Base-by-base conservation (phyloP, 2,113 vertebrate genomes). In the Urocolius indicus region DNA sequence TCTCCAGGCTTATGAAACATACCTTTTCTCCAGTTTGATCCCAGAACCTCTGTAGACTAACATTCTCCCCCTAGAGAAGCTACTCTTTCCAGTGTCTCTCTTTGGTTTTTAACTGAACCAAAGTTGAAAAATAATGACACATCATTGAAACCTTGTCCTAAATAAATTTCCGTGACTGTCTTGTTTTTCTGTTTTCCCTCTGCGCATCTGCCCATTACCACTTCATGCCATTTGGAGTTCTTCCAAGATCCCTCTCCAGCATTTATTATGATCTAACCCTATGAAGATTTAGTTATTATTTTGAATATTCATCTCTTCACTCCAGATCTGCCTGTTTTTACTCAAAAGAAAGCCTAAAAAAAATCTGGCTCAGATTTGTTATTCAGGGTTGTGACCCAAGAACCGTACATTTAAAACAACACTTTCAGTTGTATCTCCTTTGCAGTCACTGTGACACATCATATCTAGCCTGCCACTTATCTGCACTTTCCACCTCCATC, bases 401-500 rank as follows among this genome's bases (percentile, higher is more conserved):
- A 93, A 68, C 13, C 54, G 63, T 32, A 38, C 48, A 61, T 92
- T 91, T 87, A 75, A 91, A 95, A 94, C 59, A 90, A 23, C 45
- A 81, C 11, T 48, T 87, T 16, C 27, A 18, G 34, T 78, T 93
- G 52, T 45, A 86, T 81, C 86, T 84, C 57, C 93, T 87, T 84
- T 62, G 45, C 36, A 89, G 29, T 94, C 93, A 91, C 48, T 13
- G 2, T 80, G 83, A 92, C 57, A 93, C 92, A 89, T 84, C 69
- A 41, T 65, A 90, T 67, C 86, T 54, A 86, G 86, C 76, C 76
- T 94, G 61, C 45, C 52, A 72, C 84, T 81, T 90, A 74, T 52
- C 49, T 93, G 76, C 23, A 59, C 69, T 80, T 89, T 86, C 65
- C 61, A 93, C 52, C 68, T 96, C 84, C 73, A 87, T 87, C 52